Conservation (phyloP, 2,888 invertebrate genomes). For the Celastrina argiolus region DNA sequence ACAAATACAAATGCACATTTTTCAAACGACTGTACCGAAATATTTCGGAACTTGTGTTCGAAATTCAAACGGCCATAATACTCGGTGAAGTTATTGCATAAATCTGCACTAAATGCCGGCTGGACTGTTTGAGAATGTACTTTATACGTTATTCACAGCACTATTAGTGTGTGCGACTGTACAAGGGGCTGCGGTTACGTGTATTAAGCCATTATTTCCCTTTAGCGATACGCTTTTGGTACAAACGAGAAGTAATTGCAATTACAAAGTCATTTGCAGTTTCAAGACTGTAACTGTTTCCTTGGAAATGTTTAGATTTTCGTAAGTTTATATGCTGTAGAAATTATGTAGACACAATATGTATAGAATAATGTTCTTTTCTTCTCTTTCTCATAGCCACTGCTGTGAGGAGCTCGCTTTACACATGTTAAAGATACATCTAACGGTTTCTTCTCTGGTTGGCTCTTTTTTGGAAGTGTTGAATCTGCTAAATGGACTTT, state of each 20-base stretch:
- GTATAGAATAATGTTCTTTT: too few relatives aligned
- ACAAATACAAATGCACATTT: not conserved
- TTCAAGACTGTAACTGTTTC: not conserved
- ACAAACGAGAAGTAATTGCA: not conserved
- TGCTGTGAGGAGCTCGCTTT: too few relatives aligned
- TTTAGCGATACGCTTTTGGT: conserved; percentile 15
- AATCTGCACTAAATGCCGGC: conserved; percentile 22
- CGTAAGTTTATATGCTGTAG: not conserved
- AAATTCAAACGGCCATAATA: not conserved
- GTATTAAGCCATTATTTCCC: conserved; percentile 18
- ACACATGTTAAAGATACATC: too few relatives aligned
- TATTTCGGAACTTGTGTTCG: not conserved
- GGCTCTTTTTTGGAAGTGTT: too few relatives aligned
- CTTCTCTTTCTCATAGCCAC: too few relatives aligned
- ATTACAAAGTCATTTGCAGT: conserved; percentile 5
- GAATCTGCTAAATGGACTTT: too few relatives aligned
- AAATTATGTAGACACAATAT: too few relatives aligned
- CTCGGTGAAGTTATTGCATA: conserved; percentile 20
- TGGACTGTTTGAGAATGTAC: conserved; percentile 22
- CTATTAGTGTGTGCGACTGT: conserved; percentile 19
- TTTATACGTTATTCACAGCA: conserved; percentile 24
- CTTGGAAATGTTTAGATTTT: not conserved
- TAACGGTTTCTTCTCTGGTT: too few relatives aligned
- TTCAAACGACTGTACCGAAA: not conserved
- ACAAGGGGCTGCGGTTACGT: not conserved